phyloP scores from a whole-genome alignment of 2,113 vertebrate species.

The Gavialis gangeticus region DNA sequence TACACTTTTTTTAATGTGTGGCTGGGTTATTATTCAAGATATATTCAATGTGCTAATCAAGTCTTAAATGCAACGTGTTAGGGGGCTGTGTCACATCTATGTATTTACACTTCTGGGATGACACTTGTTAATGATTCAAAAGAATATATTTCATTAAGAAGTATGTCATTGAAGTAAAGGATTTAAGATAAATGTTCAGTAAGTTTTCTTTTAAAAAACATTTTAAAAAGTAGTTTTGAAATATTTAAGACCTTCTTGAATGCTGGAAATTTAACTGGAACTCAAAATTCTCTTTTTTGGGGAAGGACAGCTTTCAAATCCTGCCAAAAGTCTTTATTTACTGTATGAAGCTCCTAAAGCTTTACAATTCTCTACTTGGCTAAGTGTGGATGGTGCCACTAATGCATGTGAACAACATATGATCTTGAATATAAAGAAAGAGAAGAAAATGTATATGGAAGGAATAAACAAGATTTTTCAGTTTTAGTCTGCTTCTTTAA shows the following conservation, averaged over 20 bases:
- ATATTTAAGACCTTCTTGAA: neutral
- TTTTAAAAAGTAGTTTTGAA: accelerated
- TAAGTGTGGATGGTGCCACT: neutral
- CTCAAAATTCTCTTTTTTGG: neutral
- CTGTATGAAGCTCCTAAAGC: neutral
- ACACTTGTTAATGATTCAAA: neutral
- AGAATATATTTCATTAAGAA: neutral
- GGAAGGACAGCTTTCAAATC: neutral
- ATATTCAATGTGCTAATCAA: too few species aligned
- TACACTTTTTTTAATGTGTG: too few species aligned
- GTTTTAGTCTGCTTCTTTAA: neutral
- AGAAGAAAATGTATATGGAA: accelerated
- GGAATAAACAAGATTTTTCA: neutral
- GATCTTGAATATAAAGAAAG: neutral
- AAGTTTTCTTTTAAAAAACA: neutral
- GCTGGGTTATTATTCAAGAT: too few species aligned
- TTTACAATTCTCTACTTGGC: accelerated
- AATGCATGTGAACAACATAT: neutral
- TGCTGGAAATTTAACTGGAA: neutral
- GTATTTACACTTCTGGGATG: neutral
- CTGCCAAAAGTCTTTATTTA: neutral
- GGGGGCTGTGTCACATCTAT: neutral
- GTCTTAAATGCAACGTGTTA: too few species aligned
- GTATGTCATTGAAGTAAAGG: neutral
- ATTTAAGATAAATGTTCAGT: neutral